These are phyloP conservation scores for Anoura caudifer DNA, from an alignment of 2,113 vertebrate species.

Conservation along the genomic window DNA sequence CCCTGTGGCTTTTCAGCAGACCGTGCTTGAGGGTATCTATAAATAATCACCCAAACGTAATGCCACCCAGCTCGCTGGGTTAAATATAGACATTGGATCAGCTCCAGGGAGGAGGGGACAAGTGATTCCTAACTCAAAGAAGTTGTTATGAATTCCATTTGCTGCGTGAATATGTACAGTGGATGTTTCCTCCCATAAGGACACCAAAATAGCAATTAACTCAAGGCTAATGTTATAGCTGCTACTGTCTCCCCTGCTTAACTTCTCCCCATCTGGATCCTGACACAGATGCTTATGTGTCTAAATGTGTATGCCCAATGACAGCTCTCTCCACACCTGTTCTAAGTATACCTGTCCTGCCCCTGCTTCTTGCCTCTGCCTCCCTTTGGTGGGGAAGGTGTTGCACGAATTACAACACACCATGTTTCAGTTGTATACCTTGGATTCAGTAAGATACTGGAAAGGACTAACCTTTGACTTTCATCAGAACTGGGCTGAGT, in stretches of 20 bases:
- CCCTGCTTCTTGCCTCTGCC: background rate
- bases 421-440: background rate
- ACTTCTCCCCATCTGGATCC: constrained; percentile 62
- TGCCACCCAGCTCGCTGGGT: constrained; percentile 65
- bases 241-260: constrained; percentile 47
- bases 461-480: background rate
- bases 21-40: constrained; percentile 28
- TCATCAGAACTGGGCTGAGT: background rate
- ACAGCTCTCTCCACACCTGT: constrained; percentile 39
- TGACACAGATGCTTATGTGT: constrained; percentile 42
- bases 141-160: constrained; percentile 80
- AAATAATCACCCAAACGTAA: constrained; percentile 74
- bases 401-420: rapidly evolving
- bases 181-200: constrained; percentile 76
- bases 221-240: constrained; percentile 66
- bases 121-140: constrained; percentile 80
- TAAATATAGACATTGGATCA: constrained; percentile 80
- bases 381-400: background rate
- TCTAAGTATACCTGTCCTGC: background rate
- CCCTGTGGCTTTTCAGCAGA: constrained; percentile 15
- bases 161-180: constrained; percentile 71
- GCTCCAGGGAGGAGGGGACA: constrained; percentile 78
- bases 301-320: background rate
- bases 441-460: background rate
- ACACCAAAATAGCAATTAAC: constrained; percentile 83